Base-by-base conservation (phyloP, 2,888 invertebrate genomes). In the Griposia aprilina region DNA sequence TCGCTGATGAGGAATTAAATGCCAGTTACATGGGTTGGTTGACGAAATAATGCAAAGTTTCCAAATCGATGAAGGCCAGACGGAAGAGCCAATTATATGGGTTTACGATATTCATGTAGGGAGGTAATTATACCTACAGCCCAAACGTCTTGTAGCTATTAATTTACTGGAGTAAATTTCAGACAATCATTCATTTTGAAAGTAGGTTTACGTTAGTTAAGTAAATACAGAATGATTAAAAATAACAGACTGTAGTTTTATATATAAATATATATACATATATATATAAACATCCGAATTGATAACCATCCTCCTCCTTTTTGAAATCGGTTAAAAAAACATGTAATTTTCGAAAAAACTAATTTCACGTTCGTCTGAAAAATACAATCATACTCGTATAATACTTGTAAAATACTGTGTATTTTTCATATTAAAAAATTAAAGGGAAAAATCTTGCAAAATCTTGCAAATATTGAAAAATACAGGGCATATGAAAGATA, bases 21-120 rank as follows among this genome's bases (percentile, higher is more conserved):
- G 26, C 50, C 7, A 67, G 26, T 74, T 77, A 80, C 80, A 80
- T 59, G 60, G 67, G 72, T 75, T 52, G 72, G 50, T 74, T 76
- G 36, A 76, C 63, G 68, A 78, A 83, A 86, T 74, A 77, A 67
- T 36, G 66, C 30, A 45, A 62, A 11, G 73, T 75, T 84, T 71
- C 74, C 73, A 76, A 87, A 81, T 80, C 76, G 65, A 79, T 87
- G 65, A 81, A 81, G 76, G 84, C 71, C 80, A 78, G 41, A 68
- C 67, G 50, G 81, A 80, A 55, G 17, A 71, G 20, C 36, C 75
- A 71, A 68, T 77, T 68, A 84, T 41, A 66, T 67, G 65, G 65
- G 85, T 74, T 70, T 69, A 48, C 78, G 48, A 59, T 74, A 69
- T 23, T 70, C 76, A 78, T 55, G 59, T 63, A 65, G n/a, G n/a